phyloP scores from a whole-genome alignment of 2,113 vertebrate genomes.

The Zosterops lateralis region DNA sequence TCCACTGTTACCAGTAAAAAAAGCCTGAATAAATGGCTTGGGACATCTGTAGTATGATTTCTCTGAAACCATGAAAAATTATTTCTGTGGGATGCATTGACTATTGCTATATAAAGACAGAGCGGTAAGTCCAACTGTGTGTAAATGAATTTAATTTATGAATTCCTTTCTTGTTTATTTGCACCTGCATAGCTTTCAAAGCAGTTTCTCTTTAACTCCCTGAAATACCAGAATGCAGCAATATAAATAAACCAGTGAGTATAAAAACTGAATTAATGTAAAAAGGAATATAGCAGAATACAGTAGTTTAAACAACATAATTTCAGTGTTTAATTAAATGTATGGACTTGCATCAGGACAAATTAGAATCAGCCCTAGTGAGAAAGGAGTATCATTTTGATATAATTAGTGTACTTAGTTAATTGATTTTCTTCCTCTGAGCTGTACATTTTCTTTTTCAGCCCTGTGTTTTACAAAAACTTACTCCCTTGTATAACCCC shows the following conservation, averaged over 20 bases:
- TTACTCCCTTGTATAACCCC: conserved; percentile 3
- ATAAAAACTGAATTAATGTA: background rate
- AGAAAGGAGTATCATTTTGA: background rate
- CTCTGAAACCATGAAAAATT: background rate
- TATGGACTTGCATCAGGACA: background rate
- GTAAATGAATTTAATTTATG: background rate
- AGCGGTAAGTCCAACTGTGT: background rate
- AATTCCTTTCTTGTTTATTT: background rate
- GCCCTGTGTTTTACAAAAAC: background rate
- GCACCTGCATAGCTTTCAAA: background rate
- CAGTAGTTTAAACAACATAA: background rate
- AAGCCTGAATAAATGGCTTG: background rate
- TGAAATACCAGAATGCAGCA: background rate
- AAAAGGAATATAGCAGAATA: background rate
- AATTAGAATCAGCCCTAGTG: background rate
- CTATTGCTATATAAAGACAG: background rate
- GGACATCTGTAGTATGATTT: background rate
- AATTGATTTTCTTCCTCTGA: conserved; percentile 3
- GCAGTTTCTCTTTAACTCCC: background rate
- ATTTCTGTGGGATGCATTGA: background rate
- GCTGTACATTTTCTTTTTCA: background rate
- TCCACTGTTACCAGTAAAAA: background rate
- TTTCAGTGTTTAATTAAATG: background rate
- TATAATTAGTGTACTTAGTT: background rate
- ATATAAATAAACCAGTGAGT: background rate